Evolutionary conservation across 2,113 vertebrate genomes (phyloP).

Genomic region (Heptranchias perlo): DNA sequence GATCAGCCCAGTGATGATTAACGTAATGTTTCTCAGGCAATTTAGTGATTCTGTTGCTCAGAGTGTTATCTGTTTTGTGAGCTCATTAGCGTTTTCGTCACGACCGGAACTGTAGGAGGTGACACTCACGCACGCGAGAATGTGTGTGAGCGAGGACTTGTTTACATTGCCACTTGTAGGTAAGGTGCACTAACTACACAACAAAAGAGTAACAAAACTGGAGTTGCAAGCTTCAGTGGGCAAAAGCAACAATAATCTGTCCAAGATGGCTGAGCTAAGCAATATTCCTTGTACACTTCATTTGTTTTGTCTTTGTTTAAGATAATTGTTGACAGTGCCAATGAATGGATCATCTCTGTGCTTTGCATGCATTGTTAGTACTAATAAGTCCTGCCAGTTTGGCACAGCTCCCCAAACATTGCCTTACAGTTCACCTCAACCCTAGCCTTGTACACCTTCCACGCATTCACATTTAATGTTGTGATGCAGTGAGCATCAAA

Average conservation of each 20-base stretch:
- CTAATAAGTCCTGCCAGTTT: not conserved
- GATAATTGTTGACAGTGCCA: not conserved
- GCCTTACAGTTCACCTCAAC: not conserved
- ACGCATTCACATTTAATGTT: not conserved
- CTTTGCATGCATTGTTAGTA: not conserved
- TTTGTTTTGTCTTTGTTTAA: not conserved
- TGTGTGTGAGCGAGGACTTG: not conserved
- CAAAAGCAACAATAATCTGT: not conserved
- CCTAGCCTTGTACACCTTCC: not conserved
- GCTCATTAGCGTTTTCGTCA: not conserved
- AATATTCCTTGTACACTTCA: not conserved
- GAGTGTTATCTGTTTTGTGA: not conserved
- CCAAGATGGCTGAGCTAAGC: not conserved
- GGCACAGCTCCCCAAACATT: not conserved
- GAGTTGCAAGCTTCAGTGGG: not conserved
- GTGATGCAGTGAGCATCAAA: not conserved
- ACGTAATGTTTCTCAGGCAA: slow-evolving; percentile 16
- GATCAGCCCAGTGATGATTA: not conserved
- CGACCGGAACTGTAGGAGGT: not conserved
- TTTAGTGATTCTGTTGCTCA: not conserved
- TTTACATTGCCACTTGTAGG: not conserved
- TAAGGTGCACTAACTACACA: not conserved
- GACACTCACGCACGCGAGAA: not conserved
- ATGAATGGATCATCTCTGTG: not conserved
- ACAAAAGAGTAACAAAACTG: not conserved